Conservation (phyloP, 2,888 invertebrate species). For the Sepiola atlantica region DNA sequence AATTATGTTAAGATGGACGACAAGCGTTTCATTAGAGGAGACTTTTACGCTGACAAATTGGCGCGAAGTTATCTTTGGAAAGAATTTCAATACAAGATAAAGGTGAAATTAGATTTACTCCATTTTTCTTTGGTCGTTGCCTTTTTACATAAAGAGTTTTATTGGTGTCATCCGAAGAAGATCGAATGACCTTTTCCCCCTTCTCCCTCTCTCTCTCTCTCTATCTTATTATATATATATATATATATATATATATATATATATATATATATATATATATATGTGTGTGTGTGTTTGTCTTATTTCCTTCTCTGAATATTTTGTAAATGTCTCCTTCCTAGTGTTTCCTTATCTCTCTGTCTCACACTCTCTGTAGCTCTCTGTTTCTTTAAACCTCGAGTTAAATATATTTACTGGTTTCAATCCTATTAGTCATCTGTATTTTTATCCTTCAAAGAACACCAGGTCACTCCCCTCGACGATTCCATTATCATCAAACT, state of each 20-base stretch:
- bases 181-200: neutral
- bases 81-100: neutral
- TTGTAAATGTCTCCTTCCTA: too few relatives aligned
- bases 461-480: too few relatives aligned
- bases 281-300: too few relatives aligned
- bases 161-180: neutral
- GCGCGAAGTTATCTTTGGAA: neutral
- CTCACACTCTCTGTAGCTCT: too few relatives aligned
- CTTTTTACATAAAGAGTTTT: neutral
- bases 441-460: too few relatives aligned
- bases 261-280: neutral
- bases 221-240: neutral
- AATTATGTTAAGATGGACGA: neutral
- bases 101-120: neutral
- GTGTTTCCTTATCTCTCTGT: too few relatives aligned
- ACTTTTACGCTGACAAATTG: neutral
- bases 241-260: neutral
- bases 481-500: too few relatives aligned
- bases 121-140: neutral
- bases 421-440: too few relatives aligned
- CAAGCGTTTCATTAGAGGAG: neutral
- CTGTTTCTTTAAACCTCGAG: too few relatives aligned
- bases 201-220: too few relatives aligned
- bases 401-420: too few relatives aligned
- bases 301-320: too few relatives aligned